A percentile compares a stretch with the other conserved stretches of the same genome.
Conservation (phyloP, 2,888 invertebrate genomes). For the Toxonevra muliebris region DNA sequence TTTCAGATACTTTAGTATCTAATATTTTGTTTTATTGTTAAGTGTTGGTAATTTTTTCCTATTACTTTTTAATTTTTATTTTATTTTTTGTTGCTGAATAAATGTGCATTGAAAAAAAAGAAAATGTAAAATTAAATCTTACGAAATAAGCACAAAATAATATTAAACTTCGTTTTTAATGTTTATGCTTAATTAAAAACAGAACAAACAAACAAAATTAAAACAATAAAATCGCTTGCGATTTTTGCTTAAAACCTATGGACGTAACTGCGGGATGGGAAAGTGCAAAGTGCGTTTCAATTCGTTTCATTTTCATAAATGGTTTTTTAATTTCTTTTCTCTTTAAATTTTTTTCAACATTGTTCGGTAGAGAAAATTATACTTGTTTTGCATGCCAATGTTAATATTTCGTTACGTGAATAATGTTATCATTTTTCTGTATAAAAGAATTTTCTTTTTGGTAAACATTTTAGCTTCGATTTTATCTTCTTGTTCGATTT, state of each 20-base stretch:
- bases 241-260: conserved; percentile 62
- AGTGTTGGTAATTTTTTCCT: too few species aligned
- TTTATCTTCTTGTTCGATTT: conserved; percentile 18
- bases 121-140: conserved; percentile 18
- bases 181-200: background rate
- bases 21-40: too few species aligned
- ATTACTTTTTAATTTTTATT: too few species aligned
- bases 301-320: conserved; percentile 41
- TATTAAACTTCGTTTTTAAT: too few species aligned
- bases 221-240: conserved; percentile 41
- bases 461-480: background rate
- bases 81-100: conserved; percentile 1
- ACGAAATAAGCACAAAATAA: too few species aligned
- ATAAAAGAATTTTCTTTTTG: too few species aligned
- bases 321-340: conserved; percentile 14
- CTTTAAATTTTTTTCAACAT: conserved; percentile 30
- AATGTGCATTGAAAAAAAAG: conserved; percentile 3
- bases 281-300: conserved; percentile 63
- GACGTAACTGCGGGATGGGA: conserved; percentile 66
- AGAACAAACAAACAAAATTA: conserved; percentile 9
- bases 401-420: conserved; percentile 12
- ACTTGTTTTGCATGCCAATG: background rate
- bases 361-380: conserved; percentile 5
- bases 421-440: conserved; percentile 1
- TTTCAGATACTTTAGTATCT: too few species aligned